Percentiles rank a stretch among this genome's conserved stretches.
These are phyloP conservation scores for Aelia acuminata DNA, from an alignment of 2,888 invertebrate species.

Conservation along the genomic window DNA sequence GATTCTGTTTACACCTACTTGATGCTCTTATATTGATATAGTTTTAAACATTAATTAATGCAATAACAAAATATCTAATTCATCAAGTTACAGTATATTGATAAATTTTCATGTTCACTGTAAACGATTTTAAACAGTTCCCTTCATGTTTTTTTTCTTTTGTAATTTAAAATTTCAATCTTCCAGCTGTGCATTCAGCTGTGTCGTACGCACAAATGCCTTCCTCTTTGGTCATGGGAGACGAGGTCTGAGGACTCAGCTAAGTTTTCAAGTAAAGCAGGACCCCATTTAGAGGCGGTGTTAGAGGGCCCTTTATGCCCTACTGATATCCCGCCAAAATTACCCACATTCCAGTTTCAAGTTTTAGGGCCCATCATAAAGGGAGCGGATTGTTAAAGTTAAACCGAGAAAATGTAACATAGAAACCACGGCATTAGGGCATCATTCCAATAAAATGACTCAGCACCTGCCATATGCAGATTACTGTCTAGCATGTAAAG, in stretches of 20 bases:
- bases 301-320: constrained; percentile 1
- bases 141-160: too few species aligned
- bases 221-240: not conserved
- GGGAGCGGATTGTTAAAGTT: constrained; percentile 18
- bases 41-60: too few species aligned
- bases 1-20: too few species aligned
- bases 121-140: too few species aligned
- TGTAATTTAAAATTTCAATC: too few species aligned
- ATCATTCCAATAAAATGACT: not conserved
- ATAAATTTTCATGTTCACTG: too few species aligned
- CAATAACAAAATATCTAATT: too few species aligned
- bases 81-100: too few species aligned
- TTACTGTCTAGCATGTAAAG: not conserved
- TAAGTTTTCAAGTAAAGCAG: constrained; percentile 23
- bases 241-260: not conserved
- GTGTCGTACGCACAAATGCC: not conserved
- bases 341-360: constrained; percentile 35
- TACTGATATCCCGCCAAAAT: constrained; percentile 3
- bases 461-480: not conserved
- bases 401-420: not conserved
- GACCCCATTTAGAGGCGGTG: not conserved
- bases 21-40: too few species aligned
- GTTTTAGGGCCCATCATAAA: constrained; percentile 13
- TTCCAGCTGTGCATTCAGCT: not conserved
- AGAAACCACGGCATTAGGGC: not conserved